phyloP scores from a whole-genome alignment of 2,113 vertebrate genomes.

The Varanus komodoensis region DNA sequence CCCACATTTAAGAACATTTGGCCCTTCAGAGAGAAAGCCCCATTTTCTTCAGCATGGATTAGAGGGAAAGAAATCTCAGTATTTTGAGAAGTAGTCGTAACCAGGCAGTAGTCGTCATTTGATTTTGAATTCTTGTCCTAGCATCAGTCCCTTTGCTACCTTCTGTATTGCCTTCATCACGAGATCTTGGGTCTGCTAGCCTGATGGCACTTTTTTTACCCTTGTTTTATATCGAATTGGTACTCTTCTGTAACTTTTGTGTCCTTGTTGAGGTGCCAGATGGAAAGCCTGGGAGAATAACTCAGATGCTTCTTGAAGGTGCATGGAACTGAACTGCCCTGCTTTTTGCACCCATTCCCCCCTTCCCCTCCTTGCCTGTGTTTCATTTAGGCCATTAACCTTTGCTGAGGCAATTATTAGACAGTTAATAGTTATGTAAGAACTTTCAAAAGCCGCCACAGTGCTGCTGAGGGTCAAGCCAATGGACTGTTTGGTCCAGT shows the following conservation, averaged over 20 bases:
- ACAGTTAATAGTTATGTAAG: conserved; percentile 9
- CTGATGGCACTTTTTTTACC: background rate
- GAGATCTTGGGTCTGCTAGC: background rate
- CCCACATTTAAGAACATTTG: background rate
- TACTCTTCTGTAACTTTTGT: background rate
- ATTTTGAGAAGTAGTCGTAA: background rate
- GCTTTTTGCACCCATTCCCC: background rate
- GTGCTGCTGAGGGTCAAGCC: background rate
- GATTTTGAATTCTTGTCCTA: too few species aligned
- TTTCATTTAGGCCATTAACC: conserved; percentile 16
- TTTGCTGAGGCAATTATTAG: conserved; percentile 25
- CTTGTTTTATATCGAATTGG: background rate
- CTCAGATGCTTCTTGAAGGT: background rate
- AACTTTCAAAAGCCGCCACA: background rate
- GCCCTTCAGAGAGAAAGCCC: background rate
- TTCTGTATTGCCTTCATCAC: background rate
- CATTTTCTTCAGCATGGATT: background rate
- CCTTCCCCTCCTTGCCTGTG: background rate
- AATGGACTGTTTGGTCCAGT: conserved; percentile 10
- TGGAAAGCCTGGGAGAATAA: background rate
- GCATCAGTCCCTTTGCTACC: background rate
- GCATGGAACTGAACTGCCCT: background rate
- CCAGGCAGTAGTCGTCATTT: background rate
- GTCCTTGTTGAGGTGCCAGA: background rate
- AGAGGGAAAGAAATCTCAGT: background rate